Evolutionary conservation across 2,888 invertebrate genomes (phyloP).

Genomic region (Neocrepidodera transversa): DNA sequence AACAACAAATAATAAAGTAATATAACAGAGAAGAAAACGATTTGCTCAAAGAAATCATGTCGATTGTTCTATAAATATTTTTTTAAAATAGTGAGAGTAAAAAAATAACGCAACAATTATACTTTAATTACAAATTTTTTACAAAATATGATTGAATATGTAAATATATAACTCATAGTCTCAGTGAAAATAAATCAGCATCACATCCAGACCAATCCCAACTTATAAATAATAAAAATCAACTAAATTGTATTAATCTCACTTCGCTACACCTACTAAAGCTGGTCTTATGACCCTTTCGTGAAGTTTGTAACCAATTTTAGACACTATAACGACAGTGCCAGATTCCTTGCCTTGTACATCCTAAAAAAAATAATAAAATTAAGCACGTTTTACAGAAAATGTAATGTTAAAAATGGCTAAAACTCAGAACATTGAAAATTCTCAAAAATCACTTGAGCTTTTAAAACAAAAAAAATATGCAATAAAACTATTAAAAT

Average conservation of each 20-base stretch:
- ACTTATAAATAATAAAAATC: slow-evolving; percentile 21
- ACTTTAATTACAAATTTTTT: slow-evolving; percentile 32
- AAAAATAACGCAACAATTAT: slow-evolving; percentile 6
- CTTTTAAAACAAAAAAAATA: too few species aligned
- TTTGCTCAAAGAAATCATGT: too few species aligned
- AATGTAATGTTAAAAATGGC: background rate
- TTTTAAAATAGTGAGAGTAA: too few species aligned
- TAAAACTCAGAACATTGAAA: too few species aligned
- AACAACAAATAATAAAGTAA: too few species aligned
- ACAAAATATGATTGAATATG: slow-evolving; percentile 24
- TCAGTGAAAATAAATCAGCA: slow-evolving; percentile 36
- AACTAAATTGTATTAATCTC: slow-evolving; percentile 33
- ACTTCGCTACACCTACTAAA: slow-evolving; percentile 92
- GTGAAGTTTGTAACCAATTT: slow-evolving; percentile 94
- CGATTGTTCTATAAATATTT: too few species aligned
- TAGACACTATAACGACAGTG: slow-evolving; percentile 90
- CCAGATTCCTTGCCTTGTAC: slow-evolving; percentile 83
- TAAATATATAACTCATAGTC: slow-evolving; percentile 10
- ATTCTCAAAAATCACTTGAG: too few species aligned
- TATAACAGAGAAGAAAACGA: too few species aligned
- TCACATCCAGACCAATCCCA: slow-evolving; percentile 34
- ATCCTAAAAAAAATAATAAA: slow-evolving; percentile 63
- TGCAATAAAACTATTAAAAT: too few species aligned
- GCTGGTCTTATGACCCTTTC: slow-evolving; percentile 95
- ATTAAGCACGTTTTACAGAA: background rate